These are phyloP conservation scores for Rotaria macrura DNA, from an alignment of 2,888 invertebrate species.

Conservation along the genomic window DNA sequence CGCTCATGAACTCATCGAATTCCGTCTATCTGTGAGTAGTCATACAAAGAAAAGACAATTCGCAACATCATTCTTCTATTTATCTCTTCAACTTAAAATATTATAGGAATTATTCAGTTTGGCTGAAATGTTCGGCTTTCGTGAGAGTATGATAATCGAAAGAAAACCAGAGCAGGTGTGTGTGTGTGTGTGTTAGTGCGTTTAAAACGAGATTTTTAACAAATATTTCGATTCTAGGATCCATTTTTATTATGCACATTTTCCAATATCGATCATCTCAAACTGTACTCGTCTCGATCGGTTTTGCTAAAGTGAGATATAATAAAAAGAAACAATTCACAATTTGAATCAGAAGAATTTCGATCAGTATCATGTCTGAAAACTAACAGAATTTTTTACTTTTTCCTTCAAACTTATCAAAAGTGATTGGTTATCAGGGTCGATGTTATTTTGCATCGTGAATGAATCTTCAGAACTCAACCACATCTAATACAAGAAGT, in stretches of 20 bases:
- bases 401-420: no score
- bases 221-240: neutral
- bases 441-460: no score
- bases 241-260: conserved; percentile 21
- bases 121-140: conserved; percentile 19
- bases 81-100: neutral
- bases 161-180: neutral
- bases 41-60: neutral
- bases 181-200: neutral
- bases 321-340: neutral
- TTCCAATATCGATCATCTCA: neutral
- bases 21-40: conserved; percentile 10
- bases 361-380: no score
- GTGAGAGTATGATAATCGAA: conserved; percentile 1
- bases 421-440: no score
- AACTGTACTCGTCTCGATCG: neutral
- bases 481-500: no score
- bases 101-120: conserved; percentile 12
- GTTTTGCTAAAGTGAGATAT: neutral
- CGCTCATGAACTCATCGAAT: conserved; percentile 14
- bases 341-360: neutral
- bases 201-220: neutral
- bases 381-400: no score
- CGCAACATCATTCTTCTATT: neutral
- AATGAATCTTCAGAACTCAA: no score